Evolutionary conservation across 2,797 vertebrate genomes (phyloP), one percentile per base, ranked within the genome.

Genomic region (Coracias cyanogaster): DNA sequence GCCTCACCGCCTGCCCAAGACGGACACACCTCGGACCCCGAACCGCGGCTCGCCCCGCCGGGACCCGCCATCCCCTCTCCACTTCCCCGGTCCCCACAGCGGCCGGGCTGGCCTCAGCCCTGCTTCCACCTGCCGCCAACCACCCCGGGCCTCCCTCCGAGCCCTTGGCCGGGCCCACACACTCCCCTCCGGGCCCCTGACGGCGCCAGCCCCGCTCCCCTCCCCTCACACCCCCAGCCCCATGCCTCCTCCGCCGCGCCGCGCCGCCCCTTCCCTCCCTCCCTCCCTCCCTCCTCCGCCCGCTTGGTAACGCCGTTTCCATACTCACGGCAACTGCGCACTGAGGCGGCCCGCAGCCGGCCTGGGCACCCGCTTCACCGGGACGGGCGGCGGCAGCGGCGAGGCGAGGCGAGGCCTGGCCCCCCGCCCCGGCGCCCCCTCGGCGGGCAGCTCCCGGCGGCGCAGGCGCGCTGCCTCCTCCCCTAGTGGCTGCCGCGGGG

Each of bases 381-480:
- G 73, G 1, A 41, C n/a, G 41, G 45, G 66, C 60, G 10, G 22
- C 64, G 24, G 7, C 43, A 7, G 6, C 33, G n/a, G n/a, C n/a
- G n/a, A n/a, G n/a, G n/a, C n/a, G n/a, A n/a, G n/a, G n/a, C n/a
- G 1, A 41, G 24, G 54, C 43, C 65, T 25, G 12, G 29, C 39
- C 61, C 39, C 19, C 22, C 14, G 26, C 85, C 89, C 62, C 80
- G 26, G 10, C 29, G 12, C 8, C 37, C 15, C 41, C 45, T 39
- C 16, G 5, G 49, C 58, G 9, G 3, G 18, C 10, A 58, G 73
- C 73, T 54, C 62, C 70, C 92, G 81, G 95, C 88, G 64, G 97
- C 97, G 96, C 97, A 93, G 93, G 97, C 97, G 97, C 96, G 94
- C 82, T 95, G 73, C 48, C 52, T 72, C 86, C 79, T 93, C 97